Base-by-base conservation (phyloP, 1,140 invertebrate genomes). In the Lineus longissimus region DNA sequence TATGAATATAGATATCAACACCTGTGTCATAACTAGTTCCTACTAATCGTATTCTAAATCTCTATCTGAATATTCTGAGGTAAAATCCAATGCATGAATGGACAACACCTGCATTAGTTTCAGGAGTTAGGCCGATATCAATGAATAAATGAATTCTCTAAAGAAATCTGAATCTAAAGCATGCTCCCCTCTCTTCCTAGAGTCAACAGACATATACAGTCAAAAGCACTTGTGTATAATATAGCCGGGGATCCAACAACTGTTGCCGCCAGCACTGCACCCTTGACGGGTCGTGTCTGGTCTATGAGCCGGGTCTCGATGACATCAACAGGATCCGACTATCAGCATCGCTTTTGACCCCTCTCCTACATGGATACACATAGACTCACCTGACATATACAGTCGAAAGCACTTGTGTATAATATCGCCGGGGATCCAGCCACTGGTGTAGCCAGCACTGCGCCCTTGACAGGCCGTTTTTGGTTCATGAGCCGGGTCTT, bases 401-500 rank as follows among this genome's bases (percentile, higher is more conserved):
- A 81, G 54, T 81, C 76, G 2, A 76, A 1, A 13, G 79, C 75
- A 19, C 76, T 76, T 40, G 68, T 73, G 59, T 81, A 81, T 25
- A 80, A 73, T 7, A 63, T 65, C 2, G 71, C 67, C 33, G 29
- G 59, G 25, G 19, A 55, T 36, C 19, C 59, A 57, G 7, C 68
- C 64, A 29, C 45, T 41, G 2, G 19, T 6, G 30, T 17, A 13
- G 58, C 19, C 7, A 27, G 27, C 13, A 69, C 68, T 0, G 66
- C 45, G 19, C 62, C 36, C 17, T 68, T 47, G 60, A 76, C 78
- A 30, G 81, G 61, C 45, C 71, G 79, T 56, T 76, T 78, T 69
- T 86, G 85, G 66, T 84, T 95, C 94, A 97, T 97, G 68, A 81
- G 80, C 63, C 94, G 86, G 19, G 94, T 97, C 93, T 78, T 80